Base-by-base conservation (phyloP, 2,113 vertebrate genomes). In the Amphilophus citrinellus region DNA sequence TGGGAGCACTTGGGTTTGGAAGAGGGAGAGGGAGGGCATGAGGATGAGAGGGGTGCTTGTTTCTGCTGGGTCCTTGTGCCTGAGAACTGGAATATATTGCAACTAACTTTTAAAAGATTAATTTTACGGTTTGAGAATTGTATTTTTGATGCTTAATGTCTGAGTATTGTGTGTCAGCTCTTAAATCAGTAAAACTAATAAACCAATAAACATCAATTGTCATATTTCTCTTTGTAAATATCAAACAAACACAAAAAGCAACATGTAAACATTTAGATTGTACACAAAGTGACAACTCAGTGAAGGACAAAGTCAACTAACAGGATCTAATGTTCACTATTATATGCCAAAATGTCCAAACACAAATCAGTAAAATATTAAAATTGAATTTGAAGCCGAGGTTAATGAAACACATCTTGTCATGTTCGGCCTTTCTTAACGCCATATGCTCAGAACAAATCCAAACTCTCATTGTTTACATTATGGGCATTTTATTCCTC, bases 41-140 rank as follows among this genome's bases (percentile, higher is more conserved):
- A 63, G 80, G 62, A 14, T 42, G 81, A 63, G 18, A 77, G 59
- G 44, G 44, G 15, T 71, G 53, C 68, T 47, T 60, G 22, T 84
- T 82, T 82, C 85, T 85, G 20, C 87, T 89, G 88, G 93, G 87
- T 92, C 91, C 89, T 77, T 89, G 87, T 94, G 91, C 88, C 83
- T 86, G 76, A 59, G 44, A 35, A 44, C 20, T 57, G 32, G 0
- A 10, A 3, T 62, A 17, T 17, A 14, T n/a, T 56, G 7, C 13
- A 39, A 24, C 3, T 35, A 61, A 53, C 1, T 61, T 82, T n/a
- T 17, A 56, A 17, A 53, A 37, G 27, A 22, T 11, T 20, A 18
- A 10, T 18, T 59, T 68, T 30, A 14, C 1, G 1, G 10, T 85
- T 42, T 17, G 10, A 10, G 35, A 27, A 10, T 47, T 8, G 14